Conservation (phyloP, 2,888 invertebrate species). For the Strigamia maritima region DNA sequence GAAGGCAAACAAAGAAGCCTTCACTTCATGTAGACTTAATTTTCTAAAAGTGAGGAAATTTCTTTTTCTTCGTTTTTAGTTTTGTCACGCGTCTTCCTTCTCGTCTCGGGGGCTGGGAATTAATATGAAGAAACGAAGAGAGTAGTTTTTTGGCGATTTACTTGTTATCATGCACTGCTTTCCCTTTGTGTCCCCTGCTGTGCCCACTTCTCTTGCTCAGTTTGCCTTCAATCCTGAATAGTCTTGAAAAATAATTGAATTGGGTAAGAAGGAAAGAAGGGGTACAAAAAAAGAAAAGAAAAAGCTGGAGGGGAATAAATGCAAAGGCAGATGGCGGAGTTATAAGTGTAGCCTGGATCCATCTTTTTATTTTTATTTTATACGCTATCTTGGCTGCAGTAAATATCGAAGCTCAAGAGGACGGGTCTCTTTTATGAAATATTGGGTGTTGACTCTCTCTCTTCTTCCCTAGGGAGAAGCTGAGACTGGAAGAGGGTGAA, state of each 20-base stretch:
- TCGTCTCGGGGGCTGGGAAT: neutral
- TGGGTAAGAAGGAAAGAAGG: neutral
- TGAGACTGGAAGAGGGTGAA: neutral
- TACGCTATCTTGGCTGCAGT: neutral
- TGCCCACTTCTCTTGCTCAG: neutral
- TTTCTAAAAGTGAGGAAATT: conserved; percentile 23
- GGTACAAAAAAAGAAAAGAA: neutral
- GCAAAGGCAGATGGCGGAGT: conserved; percentile 26
- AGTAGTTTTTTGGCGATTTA: neutral
- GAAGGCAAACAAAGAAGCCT: conserved; percentile 32
- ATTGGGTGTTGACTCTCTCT: conserved; percentile 25
- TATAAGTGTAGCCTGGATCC: conserved; percentile 3
- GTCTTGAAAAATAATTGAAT: conserved; percentile 34
- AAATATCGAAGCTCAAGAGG: conserved; percentile 20
- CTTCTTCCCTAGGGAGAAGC: conserved; percentile 16
- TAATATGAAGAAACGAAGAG: neutral
- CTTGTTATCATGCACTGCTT: neutral
- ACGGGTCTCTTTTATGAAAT: conserved; percentile 28
- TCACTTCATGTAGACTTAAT: conserved; percentile 22
- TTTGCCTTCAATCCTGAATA: neutral
- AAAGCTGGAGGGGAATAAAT: conserved; percentile 17
- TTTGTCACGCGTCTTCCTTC: neutral
- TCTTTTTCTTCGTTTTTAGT: neutral
- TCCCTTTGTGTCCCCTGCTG: neutral
- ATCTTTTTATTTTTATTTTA: neutral